A percentile compares a stretch with the other conserved stretches of the same genome.
Evolutionary conservation across 2,797 vertebrate genomes (phyloP).

Genomic region (Enteromius argenteus): DNA sequence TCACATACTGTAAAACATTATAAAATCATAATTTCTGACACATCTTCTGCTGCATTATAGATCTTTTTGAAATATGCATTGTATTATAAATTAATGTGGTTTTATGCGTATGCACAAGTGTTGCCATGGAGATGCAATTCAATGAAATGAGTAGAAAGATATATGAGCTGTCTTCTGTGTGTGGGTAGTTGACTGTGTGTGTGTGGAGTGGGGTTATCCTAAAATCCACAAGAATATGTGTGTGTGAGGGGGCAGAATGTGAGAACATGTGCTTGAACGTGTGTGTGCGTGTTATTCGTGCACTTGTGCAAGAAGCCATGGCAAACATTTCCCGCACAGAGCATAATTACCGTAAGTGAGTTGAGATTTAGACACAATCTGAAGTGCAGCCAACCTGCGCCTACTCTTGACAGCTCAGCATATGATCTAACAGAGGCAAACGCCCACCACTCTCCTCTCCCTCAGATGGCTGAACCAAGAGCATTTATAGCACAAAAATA

Average conservation of each 20-base stretch:
- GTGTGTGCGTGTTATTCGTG: slow-evolving; percentile 10
- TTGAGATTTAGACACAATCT: slow-evolving; percentile 44
- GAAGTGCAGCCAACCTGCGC: slow-evolving; percentile 50
- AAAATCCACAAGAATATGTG: slow-evolving; percentile 14
- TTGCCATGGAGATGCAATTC: slow-evolving; percentile 23
- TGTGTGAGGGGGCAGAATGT: slow-evolving; percentile 34
- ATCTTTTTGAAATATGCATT: background rate
- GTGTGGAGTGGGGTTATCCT: slow-evolving; percentile 24
- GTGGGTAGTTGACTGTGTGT: slow-evolving; percentile 33
- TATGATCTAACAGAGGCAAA: slow-evolving; percentile 51
- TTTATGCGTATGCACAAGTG: slow-evolving; percentile 5
- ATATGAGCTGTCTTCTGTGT: slow-evolving; percentile 17
- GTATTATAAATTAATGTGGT: background rate
- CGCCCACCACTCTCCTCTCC: slow-evolving; percentile 39
- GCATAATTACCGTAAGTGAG: slow-evolving; percentile 50
- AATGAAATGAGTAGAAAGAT: slow-evolving; percentile 25
- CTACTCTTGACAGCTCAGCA: slow-evolving; percentile 45
- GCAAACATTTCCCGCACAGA: slow-evolving; percentile 33
- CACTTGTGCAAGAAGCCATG: slow-evolving; percentile 14
- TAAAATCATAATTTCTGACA: background rate
- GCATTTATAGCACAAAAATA: slow-evolving; percentile 42
- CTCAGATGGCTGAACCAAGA: slow-evolving; percentile 37
- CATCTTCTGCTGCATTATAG: background rate
- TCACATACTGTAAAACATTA: background rate
- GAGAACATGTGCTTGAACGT: slow-evolving; percentile 13